Evolutionary conservation across 2,888 invertebrate species (phyloP).

Genomic region (Cinara cedri): DNA sequence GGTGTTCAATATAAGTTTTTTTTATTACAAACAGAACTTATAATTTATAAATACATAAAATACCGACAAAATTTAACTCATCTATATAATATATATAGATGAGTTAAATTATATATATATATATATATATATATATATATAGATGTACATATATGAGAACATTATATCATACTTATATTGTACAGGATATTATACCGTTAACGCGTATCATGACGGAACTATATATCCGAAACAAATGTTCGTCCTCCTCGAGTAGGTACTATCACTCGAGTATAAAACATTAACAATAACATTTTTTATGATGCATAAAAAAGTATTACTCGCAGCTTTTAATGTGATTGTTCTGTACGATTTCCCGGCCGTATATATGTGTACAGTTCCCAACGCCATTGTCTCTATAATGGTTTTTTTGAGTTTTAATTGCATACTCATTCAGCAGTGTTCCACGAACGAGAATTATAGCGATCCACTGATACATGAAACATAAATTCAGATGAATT

Average conservation of each 20-base stretch:
- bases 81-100: too few species aligned
- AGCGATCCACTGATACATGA: conserved; percentile 21
- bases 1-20: too few species aligned
- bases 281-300: conserved; percentile 36
- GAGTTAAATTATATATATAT: too few species aligned
- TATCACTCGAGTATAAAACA: neutral
- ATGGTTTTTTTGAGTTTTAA: conserved; percentile 33
- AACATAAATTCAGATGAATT: conserved; percentile 1
- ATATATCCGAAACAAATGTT: conserved; percentile 6
- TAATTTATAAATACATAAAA: too few species aligned
- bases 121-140: too few species aligned
- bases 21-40: too few species aligned
- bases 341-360: conserved; percentile 6
- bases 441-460: neutral
- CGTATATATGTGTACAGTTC: neutral
- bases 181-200: neutral
- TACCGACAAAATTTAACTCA: too few species aligned
- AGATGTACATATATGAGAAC: too few species aligned
- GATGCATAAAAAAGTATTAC: conserved; percentile 23
- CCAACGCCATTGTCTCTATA: conserved; percentile 12
- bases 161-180: too few species aligned
- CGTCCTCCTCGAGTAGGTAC: neutral
- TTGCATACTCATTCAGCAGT: conserved; percentile 16
- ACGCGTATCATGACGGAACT: neutral
- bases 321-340: conserved; percentile 19